phyloP scores from a whole-genome alignment of 2,888 invertebrate genomes.

The Reticulitermes lucifugus region DNA sequence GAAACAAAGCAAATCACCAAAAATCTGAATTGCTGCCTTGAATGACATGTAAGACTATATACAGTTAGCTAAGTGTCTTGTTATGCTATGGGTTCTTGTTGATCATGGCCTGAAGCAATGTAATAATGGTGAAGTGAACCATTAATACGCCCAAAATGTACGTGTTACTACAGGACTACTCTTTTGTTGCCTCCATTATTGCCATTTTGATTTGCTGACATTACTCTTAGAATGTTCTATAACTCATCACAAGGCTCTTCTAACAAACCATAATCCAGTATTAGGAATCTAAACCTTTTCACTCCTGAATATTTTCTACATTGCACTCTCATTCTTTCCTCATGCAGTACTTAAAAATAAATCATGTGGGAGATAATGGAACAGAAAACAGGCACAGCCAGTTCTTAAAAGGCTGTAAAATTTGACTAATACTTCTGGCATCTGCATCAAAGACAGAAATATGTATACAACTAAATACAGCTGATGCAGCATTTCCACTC shows the following conservation, averaged over 20 bases:
- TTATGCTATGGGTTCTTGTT: neutral
- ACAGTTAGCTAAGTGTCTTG: neutral
- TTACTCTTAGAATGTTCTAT: too few species aligned
- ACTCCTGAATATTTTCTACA: neutral
- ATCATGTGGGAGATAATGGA: neutral
- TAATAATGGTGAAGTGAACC: conserved; percentile 17
- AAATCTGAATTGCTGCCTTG: neutral
- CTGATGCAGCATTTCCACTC: neutral
- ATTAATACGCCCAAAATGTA: neutral
- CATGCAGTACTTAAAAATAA: neutral
- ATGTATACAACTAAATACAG: neutral
- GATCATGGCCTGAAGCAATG: neutral
- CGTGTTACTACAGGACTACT: neutral
- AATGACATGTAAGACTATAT: neutral
- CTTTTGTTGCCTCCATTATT: conserved; percentile 1
- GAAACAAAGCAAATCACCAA: neutral
- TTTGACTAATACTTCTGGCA: neutral
- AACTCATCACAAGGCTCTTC: neutral
- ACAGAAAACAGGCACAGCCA: neutral
- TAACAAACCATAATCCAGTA: too few species aligned
- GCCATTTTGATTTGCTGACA: conserved; percentile 7
- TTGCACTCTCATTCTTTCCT: neutral
- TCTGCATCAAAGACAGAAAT: neutral
- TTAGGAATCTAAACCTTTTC: neutral
- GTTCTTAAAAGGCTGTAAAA: too few species aligned